phyloP scores from a whole-genome alignment of 2,888 invertebrate species.

The Abrostola triplasia region DNA sequence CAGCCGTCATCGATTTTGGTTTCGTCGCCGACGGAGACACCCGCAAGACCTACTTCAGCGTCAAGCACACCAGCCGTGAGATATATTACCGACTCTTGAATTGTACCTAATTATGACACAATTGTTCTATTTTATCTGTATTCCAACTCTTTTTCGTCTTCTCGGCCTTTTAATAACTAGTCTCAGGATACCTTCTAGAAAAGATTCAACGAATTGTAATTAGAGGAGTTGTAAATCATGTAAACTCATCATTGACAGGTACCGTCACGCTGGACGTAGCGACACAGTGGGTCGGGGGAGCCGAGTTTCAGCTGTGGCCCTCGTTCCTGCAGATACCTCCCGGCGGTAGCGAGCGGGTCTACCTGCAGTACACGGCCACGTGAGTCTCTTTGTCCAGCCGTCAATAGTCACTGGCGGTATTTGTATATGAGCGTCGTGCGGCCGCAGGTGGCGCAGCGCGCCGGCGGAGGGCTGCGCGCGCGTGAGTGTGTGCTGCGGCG shows the following conservation, averaged over 20 bases:
- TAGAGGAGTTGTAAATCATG: too few species aligned
- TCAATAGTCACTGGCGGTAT: too few species aligned
- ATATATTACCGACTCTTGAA: conserved; percentile 9
- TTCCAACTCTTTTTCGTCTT: too few species aligned
- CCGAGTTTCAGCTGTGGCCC: conserved; percentile 68
- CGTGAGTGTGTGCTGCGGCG: conserved; percentile 35
- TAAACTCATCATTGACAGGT: conserved; percentile 46
- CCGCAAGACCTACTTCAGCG: conserved; percentile 71
- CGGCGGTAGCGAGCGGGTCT: conserved; percentile 57
- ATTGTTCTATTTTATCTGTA: too few species aligned
- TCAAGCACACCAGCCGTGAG: conserved; percentile 77
- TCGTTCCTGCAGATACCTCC: conserved; percentile 60
- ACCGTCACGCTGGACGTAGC: conserved; percentile 59
- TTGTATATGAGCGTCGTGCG: background rate
- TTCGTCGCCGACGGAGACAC: conserved; percentile 71
- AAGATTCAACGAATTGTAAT: too few species aligned
- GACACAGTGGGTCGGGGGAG: conserved; percentile 61
- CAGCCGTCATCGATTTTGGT: conserved; percentile 68
- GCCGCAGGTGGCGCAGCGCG: conserved; percentile 26
- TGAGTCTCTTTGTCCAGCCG: conserved; percentile 28
- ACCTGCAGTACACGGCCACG: conserved; percentile 74
- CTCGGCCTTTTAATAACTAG: too few species aligned
- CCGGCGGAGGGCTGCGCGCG: conserved; percentile 53
- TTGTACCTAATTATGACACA: too few species aligned
- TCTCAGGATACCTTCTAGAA: too few species aligned